A percentile compares a stretch with the other conserved stretches of the same genome.
Conservation (phyloP, 2,888 invertebrate species). For the Anaspis maculata region DNA sequence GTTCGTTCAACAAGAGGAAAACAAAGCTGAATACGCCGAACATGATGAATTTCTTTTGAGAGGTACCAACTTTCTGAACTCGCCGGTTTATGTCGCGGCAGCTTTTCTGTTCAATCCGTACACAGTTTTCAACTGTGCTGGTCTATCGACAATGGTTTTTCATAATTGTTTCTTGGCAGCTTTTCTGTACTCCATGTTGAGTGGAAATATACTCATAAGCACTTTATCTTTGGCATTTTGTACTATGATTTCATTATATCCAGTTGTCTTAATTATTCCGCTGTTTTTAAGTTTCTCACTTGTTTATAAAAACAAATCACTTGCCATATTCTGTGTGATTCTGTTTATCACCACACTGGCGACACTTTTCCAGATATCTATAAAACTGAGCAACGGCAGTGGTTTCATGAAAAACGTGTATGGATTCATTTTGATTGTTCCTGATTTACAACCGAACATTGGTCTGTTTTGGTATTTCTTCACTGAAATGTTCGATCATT, state of each 20-base stretch:
- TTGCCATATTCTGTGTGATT: conserved; percentile 27
- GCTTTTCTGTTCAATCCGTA: conserved; percentile 87
- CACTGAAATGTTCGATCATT: conserved; percentile 99
- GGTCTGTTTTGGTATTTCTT: conserved; percentile 99
- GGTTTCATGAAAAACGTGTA: conserved; percentile 50
- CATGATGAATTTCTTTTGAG: conserved; percentile 50
- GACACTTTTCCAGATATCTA: conserved; percentile 17
- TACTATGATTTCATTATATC: conserved; percentile 76
- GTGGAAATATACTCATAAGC: conserved; percentile 52
- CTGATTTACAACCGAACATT: conserved; percentile 92
- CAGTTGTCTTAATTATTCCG: conserved; percentile 75
- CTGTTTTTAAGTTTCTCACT: conserved; percentile 62
- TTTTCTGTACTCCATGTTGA: conserved; percentile 44
- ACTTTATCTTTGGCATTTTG: conserved; percentile 66
- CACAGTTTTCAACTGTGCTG: conserved; percentile 77
- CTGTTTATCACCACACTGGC: conserved; percentile 19
- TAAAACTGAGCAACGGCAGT: conserved; percentile 22
- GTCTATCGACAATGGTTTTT: conserved; percentile 82
- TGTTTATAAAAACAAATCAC: conserved; percentile 44
- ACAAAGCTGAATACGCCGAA: conserved; percentile 48
- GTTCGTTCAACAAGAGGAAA: conserved; percentile 47
- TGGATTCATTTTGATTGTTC: conserved; percentile 68
- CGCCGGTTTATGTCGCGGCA: conserved; percentile 63
- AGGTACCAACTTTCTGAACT: conserved; percentile 50
- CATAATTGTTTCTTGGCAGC: conserved; percentile 75